Conservation (phyloP, 2,797 vertebrate genomes). For the Mus spretus region DNA sequence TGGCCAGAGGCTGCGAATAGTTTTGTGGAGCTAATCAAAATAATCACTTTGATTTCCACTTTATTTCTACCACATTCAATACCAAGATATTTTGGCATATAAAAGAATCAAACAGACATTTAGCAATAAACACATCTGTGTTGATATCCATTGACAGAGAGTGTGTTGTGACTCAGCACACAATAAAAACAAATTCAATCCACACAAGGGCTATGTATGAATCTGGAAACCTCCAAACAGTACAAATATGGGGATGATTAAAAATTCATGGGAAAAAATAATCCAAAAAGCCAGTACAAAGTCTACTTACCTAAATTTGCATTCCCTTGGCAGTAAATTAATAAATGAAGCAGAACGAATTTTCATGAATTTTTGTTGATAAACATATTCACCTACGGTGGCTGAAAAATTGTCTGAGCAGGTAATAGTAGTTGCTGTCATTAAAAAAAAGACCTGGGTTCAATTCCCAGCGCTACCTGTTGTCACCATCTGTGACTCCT, state of each 20-base stretch:
- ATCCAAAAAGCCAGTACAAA: neutral
- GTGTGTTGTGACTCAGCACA: neutral
- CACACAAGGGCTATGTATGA: neutral
- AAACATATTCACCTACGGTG: neutral
- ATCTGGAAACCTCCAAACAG: neutral
- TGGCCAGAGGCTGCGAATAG: neutral
- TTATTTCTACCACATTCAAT: neutral
- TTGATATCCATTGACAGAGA: neutral
- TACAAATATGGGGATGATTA: neutral
- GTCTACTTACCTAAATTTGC: neutral
- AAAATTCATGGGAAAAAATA: neutral
- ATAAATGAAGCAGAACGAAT: neutral
- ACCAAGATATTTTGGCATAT: neutral
- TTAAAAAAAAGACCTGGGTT: neutral
- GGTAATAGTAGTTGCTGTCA: too few species aligned
- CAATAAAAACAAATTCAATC: neutral
- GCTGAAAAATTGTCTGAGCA: neutral
- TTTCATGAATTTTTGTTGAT: conserved; percentile 8
- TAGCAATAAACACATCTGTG: neutral
- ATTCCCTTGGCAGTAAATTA: neutral
- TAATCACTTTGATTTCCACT: neutral
- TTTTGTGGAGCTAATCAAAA: neutral
- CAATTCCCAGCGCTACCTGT: neutral
- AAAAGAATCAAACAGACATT: neutral
- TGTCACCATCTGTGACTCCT: neutral